These are phyloP conservation scores for Aphelinus atriplicis DNA, from an alignment of 1,140 invertebrate genomes.

Conservation along the genomic window DNA sequence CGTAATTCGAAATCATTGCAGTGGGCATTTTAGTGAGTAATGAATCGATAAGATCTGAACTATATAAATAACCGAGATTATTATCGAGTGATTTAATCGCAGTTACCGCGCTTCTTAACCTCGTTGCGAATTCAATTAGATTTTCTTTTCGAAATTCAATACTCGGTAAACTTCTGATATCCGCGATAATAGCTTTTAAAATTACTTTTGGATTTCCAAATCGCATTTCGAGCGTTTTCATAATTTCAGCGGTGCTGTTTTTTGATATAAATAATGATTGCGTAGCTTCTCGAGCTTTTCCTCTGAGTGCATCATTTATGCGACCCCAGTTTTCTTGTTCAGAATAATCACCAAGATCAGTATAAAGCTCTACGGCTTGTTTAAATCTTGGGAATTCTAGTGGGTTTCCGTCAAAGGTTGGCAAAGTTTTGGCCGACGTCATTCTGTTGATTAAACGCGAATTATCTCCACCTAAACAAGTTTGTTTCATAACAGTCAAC, in stretches of 20 bases:
- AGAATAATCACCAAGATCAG: no score
- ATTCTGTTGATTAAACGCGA: no score
- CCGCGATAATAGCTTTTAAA: not conserved
- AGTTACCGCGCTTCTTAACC: not conserved
- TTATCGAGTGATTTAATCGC: not conserved
- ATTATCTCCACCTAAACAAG: no score
- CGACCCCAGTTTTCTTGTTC: no score
- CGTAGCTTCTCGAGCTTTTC: no score
- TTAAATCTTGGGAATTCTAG: no score
- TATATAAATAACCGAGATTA: not conserved
- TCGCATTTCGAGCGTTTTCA: not conserved
- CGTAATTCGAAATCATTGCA: not conserved
- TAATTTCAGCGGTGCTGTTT: not conserved
- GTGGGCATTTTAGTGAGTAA: not conserved
- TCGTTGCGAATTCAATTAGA: conserved; percentile 7
- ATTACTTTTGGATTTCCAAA: not conserved
- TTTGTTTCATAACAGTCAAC: no score
- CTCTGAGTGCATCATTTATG: no score
- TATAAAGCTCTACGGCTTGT: no score
- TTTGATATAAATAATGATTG: not conserved
- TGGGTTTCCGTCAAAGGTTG: no score
- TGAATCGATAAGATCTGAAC: not conserved
- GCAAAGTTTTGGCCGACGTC: no score
- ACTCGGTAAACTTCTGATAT: not conserved
- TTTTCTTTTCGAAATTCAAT: not conserved